These are phyloP conservation scores for Ochotona curzoniae DNA, from an alignment of 2,113 vertebrate genomes.

Conservation along the genomic window DNA sequence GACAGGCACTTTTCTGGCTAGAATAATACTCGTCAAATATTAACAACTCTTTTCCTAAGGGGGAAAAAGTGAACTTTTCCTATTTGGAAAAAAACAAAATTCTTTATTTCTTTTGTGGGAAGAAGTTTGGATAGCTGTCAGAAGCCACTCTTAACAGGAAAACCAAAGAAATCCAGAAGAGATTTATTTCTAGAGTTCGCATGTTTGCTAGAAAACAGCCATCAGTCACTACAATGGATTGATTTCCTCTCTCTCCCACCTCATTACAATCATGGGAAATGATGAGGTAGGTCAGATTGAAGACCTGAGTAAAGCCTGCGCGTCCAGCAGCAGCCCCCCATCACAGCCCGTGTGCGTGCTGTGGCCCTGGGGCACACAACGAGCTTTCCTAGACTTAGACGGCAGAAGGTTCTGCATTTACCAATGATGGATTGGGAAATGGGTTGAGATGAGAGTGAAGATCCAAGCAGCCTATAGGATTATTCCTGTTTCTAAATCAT, in stretches of 20 bases:
- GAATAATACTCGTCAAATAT: background rate
- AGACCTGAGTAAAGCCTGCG: background rate
- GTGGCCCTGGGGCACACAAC: background rate
- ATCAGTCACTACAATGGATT: background rate
- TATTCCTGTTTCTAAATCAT: background rate
- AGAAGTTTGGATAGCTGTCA: background rate
- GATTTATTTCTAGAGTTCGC: background rate
- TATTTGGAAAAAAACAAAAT: conserved; percentile 14
- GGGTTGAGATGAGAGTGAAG: background rate
- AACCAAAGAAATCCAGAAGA: background rate
- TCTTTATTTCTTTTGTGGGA: conserved; percentile 21
- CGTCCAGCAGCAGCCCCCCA: background rate
- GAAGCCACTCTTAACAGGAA: conserved; percentile 52
- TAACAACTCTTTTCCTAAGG: background rate
- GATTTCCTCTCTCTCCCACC: background rate
- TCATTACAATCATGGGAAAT: background rate
- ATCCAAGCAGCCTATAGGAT: background rate
- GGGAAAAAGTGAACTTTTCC: background rate
- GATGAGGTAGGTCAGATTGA: background rate
- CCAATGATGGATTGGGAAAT: background rate
- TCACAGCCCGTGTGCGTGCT: background rate
- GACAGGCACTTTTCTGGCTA: background rate
- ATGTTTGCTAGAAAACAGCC: background rate
- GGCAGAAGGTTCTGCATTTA: background rate
- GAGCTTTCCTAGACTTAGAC: background rate